These are phyloP conservation scores for Pampusana beccarii DNA, from an alignment of 2,113 vertebrate species.

Conservation along the genomic window DNA sequence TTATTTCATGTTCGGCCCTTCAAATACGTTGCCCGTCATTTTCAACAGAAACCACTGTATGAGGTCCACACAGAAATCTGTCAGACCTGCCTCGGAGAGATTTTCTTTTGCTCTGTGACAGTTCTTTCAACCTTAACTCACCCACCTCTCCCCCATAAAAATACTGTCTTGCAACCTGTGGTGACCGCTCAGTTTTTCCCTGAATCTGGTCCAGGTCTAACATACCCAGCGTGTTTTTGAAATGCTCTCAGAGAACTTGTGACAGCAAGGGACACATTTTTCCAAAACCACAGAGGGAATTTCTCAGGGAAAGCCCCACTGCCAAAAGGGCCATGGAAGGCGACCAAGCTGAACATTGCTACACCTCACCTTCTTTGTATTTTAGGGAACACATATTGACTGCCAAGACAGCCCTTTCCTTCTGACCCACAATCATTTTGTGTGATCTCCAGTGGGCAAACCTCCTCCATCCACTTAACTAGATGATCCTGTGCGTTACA, in stretches of 20 bases:
- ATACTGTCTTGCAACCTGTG: background rate
- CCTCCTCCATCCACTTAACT: background rate
- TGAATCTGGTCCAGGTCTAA: background rate
- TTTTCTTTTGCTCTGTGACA: background rate
- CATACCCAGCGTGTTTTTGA: accelerated
- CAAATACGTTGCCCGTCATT: background rate
- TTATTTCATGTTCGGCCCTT: background rate
- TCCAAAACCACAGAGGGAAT: background rate
- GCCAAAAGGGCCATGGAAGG: background rate
- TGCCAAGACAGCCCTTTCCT: background rate
- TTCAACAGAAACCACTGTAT: background rate
- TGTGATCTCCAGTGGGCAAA: background rate
- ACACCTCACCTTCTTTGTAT: background rate
- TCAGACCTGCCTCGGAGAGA: background rate
- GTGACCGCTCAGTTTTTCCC: background rate
- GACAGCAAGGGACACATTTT: background rate
- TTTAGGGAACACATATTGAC: background rate
- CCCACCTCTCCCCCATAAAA: background rate
- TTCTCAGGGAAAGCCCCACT: background rate
- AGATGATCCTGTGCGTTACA: background rate
- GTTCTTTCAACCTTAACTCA: background rate
- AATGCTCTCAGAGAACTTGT: background rate
- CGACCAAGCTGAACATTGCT: background rate
- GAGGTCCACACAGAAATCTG: background rate
- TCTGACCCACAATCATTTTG: background rate